phyloP scores from a whole-genome alignment of 2,888 invertebrate species.

The Candidula unifasciata region DNA sequence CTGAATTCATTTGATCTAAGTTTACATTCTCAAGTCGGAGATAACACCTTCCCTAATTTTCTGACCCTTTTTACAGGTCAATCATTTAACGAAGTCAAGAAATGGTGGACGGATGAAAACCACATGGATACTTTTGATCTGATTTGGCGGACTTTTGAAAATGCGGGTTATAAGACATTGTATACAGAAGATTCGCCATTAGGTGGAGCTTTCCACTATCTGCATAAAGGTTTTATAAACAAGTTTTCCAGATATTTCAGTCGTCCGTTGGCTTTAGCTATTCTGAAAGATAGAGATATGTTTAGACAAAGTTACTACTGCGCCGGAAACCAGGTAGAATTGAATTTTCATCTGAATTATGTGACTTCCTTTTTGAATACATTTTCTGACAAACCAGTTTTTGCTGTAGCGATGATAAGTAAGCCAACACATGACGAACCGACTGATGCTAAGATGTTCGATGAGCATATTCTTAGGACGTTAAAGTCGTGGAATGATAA shows the following conservation, averaged over 20 bases:
- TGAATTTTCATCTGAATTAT: slow-evolving; percentile 85
- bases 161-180: slow-evolving; percentile 86
- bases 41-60: slow-evolving; percentile 94
- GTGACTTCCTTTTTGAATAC: slow-evolving; percentile 80
- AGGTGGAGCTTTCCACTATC: slow-evolving; percentile 89
- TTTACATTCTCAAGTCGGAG: slow-evolving; percentile 95
- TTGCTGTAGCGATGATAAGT: slow-evolving; percentile 90
- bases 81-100: slow-evolving; percentile 56
- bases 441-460: slow-evolving; percentile 81
- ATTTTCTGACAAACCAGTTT: slow-evolving; percentile 83
- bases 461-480: slow-evolving; percentile 82
- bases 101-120: slow-evolving; percentile 54
- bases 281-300: slow-evolving; percentile 69
- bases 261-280: slow-evolving; percentile 85
- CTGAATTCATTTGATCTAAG: slow-evolving; percentile 86
- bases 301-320: slow-evolving; percentile 79
- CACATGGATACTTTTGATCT: slow-evolving; percentile 82
- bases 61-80: slow-evolving; percentile 84
- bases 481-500: slow-evolving; percentile 79
- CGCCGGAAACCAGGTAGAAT: slow-evolving; percentile 84
- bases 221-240: slow-evolving; percentile 85
- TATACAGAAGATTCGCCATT: slow-evolving; percentile 89
- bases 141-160: slow-evolving; percentile 88
- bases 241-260: slow-evolving; percentile 91
- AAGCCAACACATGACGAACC: slow-evolving; percentile 87